Evolutionary conservation across 2,888 invertebrate species (phyloP).

Genomic region (Agapostemon virescens): DNA sequence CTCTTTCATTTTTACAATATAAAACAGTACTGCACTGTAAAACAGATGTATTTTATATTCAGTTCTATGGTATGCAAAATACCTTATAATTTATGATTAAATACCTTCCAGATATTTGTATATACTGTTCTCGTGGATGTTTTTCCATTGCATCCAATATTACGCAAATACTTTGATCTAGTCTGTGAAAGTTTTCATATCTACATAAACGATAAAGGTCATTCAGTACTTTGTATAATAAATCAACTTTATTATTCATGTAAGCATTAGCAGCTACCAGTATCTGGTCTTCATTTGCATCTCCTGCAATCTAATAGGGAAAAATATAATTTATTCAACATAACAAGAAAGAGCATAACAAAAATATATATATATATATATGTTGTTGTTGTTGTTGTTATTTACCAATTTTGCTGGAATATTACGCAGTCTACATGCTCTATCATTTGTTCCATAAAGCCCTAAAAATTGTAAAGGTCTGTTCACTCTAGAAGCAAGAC

Average conservation of each 20-base stretch:
- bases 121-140: slow-evolving; percentile 92
- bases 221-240: slow-evolving; percentile 92
- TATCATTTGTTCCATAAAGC: slow-evolving; percentile 93
- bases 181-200: slow-evolving; percentile 89
- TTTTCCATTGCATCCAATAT: slow-evolving; percentile 95
- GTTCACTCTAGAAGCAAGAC: slow-evolving; percentile 88
- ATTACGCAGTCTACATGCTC: slow-evolving; percentile 93
- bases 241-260: slow-evolving; percentile 88
- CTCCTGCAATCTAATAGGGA: slow-evolving; percentile 89
- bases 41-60: slow-evolving; percentile 1
- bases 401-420: slow-evolving; percentile 93
- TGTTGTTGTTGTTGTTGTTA: neutral
- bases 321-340: slow-evolving; percentile 19
- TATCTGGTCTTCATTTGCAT: slow-evolving; percentile 94
- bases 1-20: slow-evolving; percentile 94
- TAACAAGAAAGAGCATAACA: neutral
- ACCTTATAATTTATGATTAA: slow-evolving; percentile 34
- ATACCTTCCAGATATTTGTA: slow-evolving; percentile 95
- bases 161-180: slow-evolving; percentile 88
- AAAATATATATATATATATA: neutral
- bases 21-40: slow-evolving; percentile 94
- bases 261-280: slow-evolving; percentile 91
- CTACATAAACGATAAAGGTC: slow-evolving; percentile 94
- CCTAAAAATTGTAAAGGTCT: slow-evolving; percentile 94
- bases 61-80: neutral